Evolutionary conservation across 2,797 vertebrate genomes (phyloP).

Genomic region (Cossypha dichroa): DNA sequence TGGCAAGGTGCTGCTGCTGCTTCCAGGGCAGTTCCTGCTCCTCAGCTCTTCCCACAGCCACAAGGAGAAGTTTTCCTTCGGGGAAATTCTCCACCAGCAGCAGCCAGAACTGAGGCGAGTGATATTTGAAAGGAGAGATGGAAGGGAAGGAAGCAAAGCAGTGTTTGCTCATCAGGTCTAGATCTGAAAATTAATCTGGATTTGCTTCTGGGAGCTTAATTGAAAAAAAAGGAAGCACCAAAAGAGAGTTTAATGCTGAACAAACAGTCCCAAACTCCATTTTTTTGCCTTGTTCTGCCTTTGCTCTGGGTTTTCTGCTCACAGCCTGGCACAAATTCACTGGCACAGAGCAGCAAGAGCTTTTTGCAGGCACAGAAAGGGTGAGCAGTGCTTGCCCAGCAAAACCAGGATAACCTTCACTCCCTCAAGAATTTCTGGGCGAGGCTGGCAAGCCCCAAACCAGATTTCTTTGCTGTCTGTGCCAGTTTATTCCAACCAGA

Average conservation of each 20-base stretch:
- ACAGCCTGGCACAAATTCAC: background rate
- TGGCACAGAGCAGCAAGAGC: background rate
- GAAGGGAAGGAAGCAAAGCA: background rate
- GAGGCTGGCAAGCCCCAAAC: background rate
- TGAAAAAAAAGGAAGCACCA: background rate
- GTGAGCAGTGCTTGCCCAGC: background rate
- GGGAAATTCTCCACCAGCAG: background rate
- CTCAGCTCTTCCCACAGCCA: background rate
- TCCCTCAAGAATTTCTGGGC: background rate
- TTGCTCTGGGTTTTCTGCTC: background rate
- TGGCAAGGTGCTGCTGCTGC: background rate
- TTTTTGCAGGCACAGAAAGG: background rate
- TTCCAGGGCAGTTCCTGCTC: background rate
- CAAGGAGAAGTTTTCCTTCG: background rate
- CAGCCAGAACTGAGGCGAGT: fast-evolving
- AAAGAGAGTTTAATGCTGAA: background rate
- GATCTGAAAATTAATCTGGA: background rate
- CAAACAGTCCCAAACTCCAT: background rate
- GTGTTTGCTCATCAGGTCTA: background rate
- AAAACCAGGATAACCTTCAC: background rate
- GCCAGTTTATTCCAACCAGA: background rate
- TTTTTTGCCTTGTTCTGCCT: background rate
- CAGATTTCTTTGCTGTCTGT: background rate
- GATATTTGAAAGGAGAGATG: background rate
- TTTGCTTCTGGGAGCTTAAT: background rate